Evolutionary conservation across 2,113 vertebrate species (phyloP).

Genomic region (Saguinus imperator): DNA sequence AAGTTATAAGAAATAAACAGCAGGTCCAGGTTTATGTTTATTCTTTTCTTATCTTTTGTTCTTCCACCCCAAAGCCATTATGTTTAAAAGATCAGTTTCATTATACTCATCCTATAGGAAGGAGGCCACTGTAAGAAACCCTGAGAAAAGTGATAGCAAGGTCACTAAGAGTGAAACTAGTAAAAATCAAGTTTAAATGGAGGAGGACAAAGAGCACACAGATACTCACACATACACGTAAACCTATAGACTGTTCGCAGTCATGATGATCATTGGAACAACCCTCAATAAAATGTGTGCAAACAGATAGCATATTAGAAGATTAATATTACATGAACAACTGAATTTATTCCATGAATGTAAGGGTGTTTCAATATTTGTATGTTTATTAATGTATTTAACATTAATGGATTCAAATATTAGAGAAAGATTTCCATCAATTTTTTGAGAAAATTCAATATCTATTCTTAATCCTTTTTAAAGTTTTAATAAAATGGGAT

Average conservation of each 20-base stretch:
- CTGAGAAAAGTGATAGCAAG: background rate
- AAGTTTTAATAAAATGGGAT: slow-evolving; percentile 23
- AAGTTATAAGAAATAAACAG: slow-evolving; percentile 4
- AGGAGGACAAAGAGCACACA: background rate
- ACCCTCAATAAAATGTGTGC: slow-evolving; percentile 54
- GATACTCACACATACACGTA: background rate
- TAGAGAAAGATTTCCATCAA: slow-evolving; percentile 33
- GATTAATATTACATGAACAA: slow-evolving; percentile 61
- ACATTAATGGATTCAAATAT: slow-evolving; percentile 31
- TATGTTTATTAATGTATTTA: slow-evolving; percentile 51
- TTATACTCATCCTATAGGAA: background rate
- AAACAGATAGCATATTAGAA: slow-evolving; percentile 56
- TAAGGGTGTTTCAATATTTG: slow-evolving; percentile 59
- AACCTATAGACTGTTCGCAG: background rate
- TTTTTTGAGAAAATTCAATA: slow-evolving; percentile 27
- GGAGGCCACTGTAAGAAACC: background rate
- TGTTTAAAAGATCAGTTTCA: slow-evolving; percentile 26
- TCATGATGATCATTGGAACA: background rate
- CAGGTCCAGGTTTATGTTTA: background rate
- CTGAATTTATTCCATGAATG: slow-evolving; percentile 25
- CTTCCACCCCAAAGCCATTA: background rate
- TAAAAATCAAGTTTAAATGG: slow-evolving; percentile 7
- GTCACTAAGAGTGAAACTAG: background rate
- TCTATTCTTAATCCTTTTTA: slow-evolving; percentile 3
- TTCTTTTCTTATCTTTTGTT: too few relatives aligned